These are phyloP conservation scores for Alexandromys oeconomus DNA, from an alignment of 2,797 vertebrate genomes.

Conservation along the genomic window DNA sequence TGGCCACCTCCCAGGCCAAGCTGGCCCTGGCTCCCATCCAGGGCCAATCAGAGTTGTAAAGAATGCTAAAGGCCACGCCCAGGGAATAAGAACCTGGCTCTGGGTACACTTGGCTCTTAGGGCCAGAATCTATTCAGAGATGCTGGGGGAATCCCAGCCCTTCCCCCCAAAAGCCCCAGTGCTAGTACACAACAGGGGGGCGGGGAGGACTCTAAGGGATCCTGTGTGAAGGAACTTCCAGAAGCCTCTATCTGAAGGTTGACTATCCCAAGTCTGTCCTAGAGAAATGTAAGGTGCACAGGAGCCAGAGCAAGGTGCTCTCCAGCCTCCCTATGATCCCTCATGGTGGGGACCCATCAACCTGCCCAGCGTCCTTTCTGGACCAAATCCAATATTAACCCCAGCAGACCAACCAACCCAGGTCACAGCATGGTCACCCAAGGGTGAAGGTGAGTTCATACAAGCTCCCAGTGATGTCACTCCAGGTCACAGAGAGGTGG, in stretches of 20 bases:
- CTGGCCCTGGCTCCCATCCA: background rate
- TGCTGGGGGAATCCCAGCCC: background rate
- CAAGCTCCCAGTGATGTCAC: background rate
- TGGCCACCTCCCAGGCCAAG: background rate
- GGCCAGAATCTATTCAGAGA: background rate
- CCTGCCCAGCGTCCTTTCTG: background rate
- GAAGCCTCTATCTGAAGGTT: background rate
- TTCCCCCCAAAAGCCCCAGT: background rate
- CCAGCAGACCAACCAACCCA: background rate
- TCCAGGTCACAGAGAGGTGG: background rate
- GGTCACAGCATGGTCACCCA: background rate
- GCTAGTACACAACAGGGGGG: background rate
- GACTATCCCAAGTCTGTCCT: background rate
- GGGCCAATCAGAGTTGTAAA: background rate
- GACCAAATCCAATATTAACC: background rate
- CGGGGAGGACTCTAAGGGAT: background rate
- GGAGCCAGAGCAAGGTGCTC: background rate
- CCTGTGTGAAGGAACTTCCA: background rate
- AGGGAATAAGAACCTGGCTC: background rate
- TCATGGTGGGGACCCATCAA: rapidly evolving
- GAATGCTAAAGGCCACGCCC: background rate
- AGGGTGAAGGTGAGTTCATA: background rate
- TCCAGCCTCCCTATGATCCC: background rate
- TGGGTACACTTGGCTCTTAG: background rate
- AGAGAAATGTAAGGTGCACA: background rate